These are phyloP conservation scores for Pelosia muscerda DNA, from an alignment of 2,888 invertebrate species.

Conservation along the genomic window DNA sequence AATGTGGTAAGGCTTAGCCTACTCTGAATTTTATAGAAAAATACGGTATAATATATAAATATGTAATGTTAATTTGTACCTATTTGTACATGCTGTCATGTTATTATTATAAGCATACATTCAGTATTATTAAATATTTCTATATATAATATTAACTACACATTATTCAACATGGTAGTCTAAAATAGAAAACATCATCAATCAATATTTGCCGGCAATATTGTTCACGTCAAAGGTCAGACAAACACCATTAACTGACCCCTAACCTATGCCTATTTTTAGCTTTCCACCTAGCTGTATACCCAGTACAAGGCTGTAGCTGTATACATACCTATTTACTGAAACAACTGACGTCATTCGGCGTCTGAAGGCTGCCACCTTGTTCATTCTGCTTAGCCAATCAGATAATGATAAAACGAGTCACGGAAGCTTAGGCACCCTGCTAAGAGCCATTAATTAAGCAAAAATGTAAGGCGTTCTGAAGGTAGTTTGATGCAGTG, in stretches of 20 bases:
- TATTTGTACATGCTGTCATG: not conserved
- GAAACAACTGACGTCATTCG: slow-evolving; percentile 84
- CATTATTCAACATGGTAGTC: slow-evolving; percentile 22
- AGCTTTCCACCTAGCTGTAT: slow-evolving; percentile 69
- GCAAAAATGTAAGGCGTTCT: slow-evolving; percentile 29
- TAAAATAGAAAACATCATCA: slow-evolving; percentile 31
- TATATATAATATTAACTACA: not conserved
- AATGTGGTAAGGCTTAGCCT: too few relatives aligned
- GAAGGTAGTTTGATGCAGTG: slow-evolving; percentile 22
- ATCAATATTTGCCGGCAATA: slow-evolving; percentile 47
- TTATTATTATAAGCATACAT: not conserved
- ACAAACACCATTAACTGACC: slow-evolving; percentile 65
- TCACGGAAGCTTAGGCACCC: slow-evolving; percentile 48
- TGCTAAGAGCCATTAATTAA: slow-evolving; percentile 43
- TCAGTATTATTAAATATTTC: not conserved
- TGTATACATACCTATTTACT: slow-evolving; percentile 79
- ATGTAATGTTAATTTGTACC: too few relatives aligned
- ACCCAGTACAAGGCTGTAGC: slow-evolving; percentile 71
- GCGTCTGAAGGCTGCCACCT: slow-evolving; percentile 70
- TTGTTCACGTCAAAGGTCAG: slow-evolving; percentile 44
- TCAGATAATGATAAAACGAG: slow-evolving; percentile 70
- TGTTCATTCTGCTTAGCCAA: slow-evolving; percentile 72
- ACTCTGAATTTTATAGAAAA: too few relatives aligned
- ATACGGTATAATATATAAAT: too few relatives aligned
- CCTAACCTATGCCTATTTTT: slow-evolving; percentile 81